Conservation (phyloP, 2,113 vertebrate genomes). For the Neofelis nebulosa region DNA sequence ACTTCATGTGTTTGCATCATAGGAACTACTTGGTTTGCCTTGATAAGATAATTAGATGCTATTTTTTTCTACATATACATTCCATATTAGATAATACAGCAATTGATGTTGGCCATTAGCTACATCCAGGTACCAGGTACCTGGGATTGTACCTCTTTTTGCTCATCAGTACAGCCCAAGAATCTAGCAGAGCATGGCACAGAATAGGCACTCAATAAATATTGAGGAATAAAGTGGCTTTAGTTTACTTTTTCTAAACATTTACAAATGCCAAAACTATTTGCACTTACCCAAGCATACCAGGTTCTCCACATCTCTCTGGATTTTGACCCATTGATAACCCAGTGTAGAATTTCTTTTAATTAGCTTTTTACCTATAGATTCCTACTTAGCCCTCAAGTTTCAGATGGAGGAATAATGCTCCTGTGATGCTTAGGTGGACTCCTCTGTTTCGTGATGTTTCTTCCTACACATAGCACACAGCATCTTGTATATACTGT, state of each 20-base stretch:
- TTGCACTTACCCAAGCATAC: neutral
- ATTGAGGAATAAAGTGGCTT: neutral
- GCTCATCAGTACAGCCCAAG: neutral
- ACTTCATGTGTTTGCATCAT: neutral
- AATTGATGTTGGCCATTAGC: neutral
- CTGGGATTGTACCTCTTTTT: neutral
- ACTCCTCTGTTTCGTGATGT: neutral
- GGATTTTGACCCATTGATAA: constrained; percentile 36
- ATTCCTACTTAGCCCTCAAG: neutral
- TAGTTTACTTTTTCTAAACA: constrained; percentile 12
- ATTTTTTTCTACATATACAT: neutral
- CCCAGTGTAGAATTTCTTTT: constrained; percentile 16
- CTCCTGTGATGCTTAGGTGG: neutral
- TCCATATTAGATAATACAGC: neutral
- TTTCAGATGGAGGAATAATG: neutral
- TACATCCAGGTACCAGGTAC: neutral
- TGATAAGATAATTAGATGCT: neutral
- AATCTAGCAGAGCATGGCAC: neutral
- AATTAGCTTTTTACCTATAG: neutral
- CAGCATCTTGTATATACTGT: neutral
- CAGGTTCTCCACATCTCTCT: constrained; percentile 18
- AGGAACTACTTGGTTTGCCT: neutral
- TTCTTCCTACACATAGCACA: neutral
- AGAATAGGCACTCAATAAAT: neutral
- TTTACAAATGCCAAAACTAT: constrained; percentile 41